phyloP scores from a whole-genome alignment of 2,797 vertebrate species.

The Botia kubotai region DNA sequence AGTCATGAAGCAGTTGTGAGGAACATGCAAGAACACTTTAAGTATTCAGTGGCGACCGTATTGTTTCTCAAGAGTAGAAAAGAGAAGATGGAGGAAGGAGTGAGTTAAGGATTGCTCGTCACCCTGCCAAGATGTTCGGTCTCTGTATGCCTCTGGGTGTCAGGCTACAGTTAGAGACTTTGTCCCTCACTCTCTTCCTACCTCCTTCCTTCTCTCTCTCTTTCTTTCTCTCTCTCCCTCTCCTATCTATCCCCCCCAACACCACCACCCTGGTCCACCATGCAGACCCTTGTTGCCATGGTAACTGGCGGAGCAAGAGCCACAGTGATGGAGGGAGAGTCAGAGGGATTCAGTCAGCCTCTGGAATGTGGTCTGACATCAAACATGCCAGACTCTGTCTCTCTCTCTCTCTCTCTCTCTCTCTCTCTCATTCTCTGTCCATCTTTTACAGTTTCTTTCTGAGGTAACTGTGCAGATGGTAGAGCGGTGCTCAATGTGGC shows the following conservation, averaged over 20 bases:
- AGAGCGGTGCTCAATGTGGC: background rate
- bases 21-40: constrained; percentile 31
- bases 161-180: constrained; percentile 69
- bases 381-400: constrained; percentile 64
- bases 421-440: background rate
- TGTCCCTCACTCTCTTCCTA: constrained; percentile 39
- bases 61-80: constrained; percentile 38
- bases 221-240: constrained; percentile 28
- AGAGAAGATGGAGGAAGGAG: background rate
- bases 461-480: constrained; percentile 5
- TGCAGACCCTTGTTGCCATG: constrained; percentile 72
- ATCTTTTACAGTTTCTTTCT: constrained; percentile 42
- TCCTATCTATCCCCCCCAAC: constrained; percentile 16
- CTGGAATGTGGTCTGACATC: constrained; percentile 61
- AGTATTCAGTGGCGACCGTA: constrained; percentile 13
- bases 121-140: constrained; percentile 42
- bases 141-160: constrained; percentile 54
- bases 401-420: constrained; percentile 40
- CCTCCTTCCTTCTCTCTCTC: background rate
- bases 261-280: constrained; percentile 65
- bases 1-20: constrained; percentile 40
- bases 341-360: constrained; percentile 68
- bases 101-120: constrained; percentile 24
- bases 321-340: constrained; percentile 60
- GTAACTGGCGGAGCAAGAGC: constrained; percentile 73